Conservation (phyloP, 1,140 invertebrate species). For the Macrocentrus cingulum region DNA sequence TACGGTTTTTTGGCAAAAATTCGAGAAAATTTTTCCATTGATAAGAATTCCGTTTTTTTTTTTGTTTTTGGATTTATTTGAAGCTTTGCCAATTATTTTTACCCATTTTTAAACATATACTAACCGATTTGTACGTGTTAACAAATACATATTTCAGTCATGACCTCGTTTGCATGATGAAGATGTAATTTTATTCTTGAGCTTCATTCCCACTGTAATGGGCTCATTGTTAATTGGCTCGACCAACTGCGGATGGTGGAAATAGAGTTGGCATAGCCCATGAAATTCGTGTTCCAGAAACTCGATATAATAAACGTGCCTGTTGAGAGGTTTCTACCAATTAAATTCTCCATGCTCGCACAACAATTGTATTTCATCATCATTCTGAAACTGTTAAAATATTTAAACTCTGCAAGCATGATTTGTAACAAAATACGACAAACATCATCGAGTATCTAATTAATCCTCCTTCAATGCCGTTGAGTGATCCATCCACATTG, state of each 20-base stretch:
- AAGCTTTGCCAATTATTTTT: too few relatives aligned
- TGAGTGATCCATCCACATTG: too few relatives aligned
- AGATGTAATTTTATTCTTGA: constrained; percentile 19
- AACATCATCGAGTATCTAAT: too few relatives aligned
- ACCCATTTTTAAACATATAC: too few relatives aligned
- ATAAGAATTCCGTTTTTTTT: too few relatives aligned
- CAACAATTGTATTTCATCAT: constrained; percentile 7
- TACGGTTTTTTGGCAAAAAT: too few relatives aligned
- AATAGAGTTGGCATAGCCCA: constrained; percentile 19
- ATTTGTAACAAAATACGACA: too few relatives aligned
- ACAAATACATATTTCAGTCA: neutral
- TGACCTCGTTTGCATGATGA: constrained; percentile 1
- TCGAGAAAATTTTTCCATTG: too few relatives aligned
- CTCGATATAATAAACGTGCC: constrained; percentile 13
- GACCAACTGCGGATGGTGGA: constrained; percentile 17
- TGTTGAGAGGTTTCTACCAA: constrained; percentile 16
- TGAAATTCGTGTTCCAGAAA: constrained; percentile 23
- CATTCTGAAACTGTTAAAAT: constrained; percentile 3
- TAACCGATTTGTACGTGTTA: too few relatives aligned
- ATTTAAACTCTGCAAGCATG: too few relatives aligned
- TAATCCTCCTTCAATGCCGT: too few relatives aligned
- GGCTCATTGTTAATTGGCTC: constrained; percentile 22
- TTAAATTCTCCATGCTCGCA: constrained; percentile 14
- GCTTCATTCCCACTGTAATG: constrained; percentile 4
- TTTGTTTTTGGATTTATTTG: too few relatives aligned